Conservation (phyloP, 2,113 vertebrate genomes). For the Anhinga rufa region DNA sequence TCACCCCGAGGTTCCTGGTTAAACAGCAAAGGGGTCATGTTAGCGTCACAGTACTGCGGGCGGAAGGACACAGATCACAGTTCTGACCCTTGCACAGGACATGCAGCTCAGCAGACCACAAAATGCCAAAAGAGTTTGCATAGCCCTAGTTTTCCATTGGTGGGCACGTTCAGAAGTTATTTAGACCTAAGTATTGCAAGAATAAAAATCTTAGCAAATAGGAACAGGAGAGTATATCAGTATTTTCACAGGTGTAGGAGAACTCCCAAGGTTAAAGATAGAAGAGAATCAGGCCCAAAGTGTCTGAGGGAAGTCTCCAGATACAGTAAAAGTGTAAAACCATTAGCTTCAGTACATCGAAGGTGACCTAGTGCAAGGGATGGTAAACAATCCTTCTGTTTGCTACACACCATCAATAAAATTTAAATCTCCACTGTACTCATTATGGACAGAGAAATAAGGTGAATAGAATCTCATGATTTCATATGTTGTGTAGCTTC, state of each 20-base stretch:
- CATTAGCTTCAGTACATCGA: not conserved
- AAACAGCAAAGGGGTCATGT: not conserved
- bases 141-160: not conserved
- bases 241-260: not conserved
- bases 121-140: not conserved
- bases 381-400: not conserved
- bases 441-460: not conserved
- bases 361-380: not conserved
- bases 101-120: not conserved
- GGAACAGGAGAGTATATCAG: not conserved
- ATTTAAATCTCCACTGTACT: not conserved
- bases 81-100: not conserved
- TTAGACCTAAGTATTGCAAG: not conserved
- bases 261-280: not conserved
- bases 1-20: conserved; percentile 85
- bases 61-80: not conserved
- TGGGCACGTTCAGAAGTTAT: not conserved
- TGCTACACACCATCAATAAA: not conserved
- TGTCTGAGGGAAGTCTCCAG: not conserved
- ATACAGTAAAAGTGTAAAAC: not conserved
- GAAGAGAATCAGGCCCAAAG: not conserved
- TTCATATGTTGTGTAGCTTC: not conserved
- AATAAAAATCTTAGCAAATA: not conserved
- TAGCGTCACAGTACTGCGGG: not conserved
- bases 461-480: not conserved